phyloP scores from a whole-genome alignment of 1,140 invertebrate genomes.

The Cherax quadricarinatus region DNA sequence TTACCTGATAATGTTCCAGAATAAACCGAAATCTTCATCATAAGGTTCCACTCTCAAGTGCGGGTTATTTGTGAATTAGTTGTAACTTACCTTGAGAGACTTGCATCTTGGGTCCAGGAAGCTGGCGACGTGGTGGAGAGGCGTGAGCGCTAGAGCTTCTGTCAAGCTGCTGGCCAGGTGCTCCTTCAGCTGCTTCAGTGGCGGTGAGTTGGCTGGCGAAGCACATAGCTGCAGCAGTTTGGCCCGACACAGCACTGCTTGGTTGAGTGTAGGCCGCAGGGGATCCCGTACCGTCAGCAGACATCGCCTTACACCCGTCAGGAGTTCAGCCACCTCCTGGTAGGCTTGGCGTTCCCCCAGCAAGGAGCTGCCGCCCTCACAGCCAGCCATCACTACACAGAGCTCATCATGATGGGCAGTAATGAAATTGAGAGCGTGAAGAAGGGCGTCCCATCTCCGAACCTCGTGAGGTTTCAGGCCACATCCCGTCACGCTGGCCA shows the following conservation, averaged over 20 bases:
- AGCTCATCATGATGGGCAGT: constrained; percentile 69
- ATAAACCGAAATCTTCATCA: no score
- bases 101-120: constrained; percentile 72
- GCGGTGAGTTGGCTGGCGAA: constrained; percentile 56
- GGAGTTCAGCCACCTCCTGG: constrained; percentile 68
- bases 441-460: constrained; percentile 68
- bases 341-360: constrained; percentile 66
- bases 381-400: constrained; percentile 56
- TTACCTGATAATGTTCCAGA: no score
- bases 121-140: constrained; percentile 72
- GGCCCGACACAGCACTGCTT: constrained; percentile 70
- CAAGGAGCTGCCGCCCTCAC: constrained; percentile 37
- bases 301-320: constrained; percentile 65
- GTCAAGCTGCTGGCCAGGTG: constrained; percentile 66
- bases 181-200: constrained; percentile 64
- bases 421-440: constrained; percentile 71
- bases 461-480: constrained; percentile 67
- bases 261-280: constrained; percentile 68
- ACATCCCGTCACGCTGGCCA: constrained; percentile 58
- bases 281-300: constrained; percentile 70
- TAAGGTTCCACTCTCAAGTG: no score
- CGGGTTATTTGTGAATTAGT: no score
- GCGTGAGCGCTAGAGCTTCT: constrained; percentile 66
- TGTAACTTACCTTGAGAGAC: constrained; percentile 67
- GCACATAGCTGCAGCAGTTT: constrained; percentile 72